Base-by-base conservation (phyloP, 2,113 vertebrate genomes). In the Chionomys nivalis region DNA sequence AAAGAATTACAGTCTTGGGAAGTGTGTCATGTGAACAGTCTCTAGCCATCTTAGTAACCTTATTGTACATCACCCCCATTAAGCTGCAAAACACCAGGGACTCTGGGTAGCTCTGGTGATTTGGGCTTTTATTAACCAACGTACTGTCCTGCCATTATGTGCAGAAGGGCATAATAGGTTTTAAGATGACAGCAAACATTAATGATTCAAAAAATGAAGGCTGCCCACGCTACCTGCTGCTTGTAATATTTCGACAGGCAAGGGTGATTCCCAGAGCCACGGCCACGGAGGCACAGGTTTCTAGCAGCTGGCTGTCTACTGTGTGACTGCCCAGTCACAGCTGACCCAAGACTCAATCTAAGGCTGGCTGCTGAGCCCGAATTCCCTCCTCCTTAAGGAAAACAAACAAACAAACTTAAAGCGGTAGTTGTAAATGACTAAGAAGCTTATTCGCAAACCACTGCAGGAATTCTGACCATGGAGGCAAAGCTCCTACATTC, bases 41-140 rank as follows among this genome's bases (percentile, higher is more conserved):
- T 95, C 98, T 95, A 98, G 98, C 98, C 97, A 93, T 98, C 98
- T 98, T 95, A 0, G 0, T 96, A 98, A 97, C 97, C 97, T 97
- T 95, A 97, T 88, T 98, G 98, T 96, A 98, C 96, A 97, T 98
- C 98, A 97, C 97, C 98, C 98, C 98, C 98, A 98, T 98, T 98
- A 99, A 98, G 98, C 98, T 98, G 96, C 93, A 97, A 97, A 98
- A 98, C 98, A 97, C 97, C 68, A 83, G 97, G 98, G 97, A 98
- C 31, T 68, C 91, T 85, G 72, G 97, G 97, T 94, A 97, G 98
- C 96, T 97, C 90, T 39, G 95, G 96, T 33, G 95, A 98, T 96
- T 91, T 26, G 97, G 98, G 98, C 97, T 98, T 98, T 98, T 98
- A 98, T 98, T 98, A 98, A 98, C 96, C 97, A 97, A 95, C 76